Conservation (phyloP, 2,888 invertebrate genomes). For the Epicampocera succincta region DNA sequence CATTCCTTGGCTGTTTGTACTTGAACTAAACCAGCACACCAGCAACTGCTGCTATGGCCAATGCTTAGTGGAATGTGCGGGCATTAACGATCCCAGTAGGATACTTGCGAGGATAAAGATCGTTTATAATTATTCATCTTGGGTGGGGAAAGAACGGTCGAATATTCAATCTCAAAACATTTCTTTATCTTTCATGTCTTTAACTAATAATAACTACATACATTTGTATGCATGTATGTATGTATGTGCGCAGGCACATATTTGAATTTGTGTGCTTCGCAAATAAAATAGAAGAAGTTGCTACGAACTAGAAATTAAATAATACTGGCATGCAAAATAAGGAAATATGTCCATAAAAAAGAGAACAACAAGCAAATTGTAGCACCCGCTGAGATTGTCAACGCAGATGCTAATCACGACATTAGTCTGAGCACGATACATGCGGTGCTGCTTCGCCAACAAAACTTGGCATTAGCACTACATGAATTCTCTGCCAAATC, state of each 20-base stretch:
- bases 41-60: conserved; percentile 19
- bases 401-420: conserved; percentile 81
- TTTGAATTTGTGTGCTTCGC: conserved; percentile 19
- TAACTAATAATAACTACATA: too few species aligned
- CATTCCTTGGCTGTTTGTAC: conserved; percentile 61
- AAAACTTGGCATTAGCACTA: conserved; percentile 70
- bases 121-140: conserved; percentile 80
- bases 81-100: conserved; percentile 81
- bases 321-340: conserved; percentile 43
- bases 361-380: conserved; percentile 34
- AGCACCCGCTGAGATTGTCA: conserved; percentile 78
- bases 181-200: conserved; percentile 16
- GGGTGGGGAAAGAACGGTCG: conserved; percentile 75
- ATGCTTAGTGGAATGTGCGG: conserved; percentile 72
- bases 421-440: conserved; percentile 75
- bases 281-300: conserved; percentile 50
- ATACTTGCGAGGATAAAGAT: conserved; percentile 79
- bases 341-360: not conserved
- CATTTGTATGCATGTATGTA: not conserved
- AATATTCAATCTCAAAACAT: conserved; percentile 27
- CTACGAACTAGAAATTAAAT: conserved; percentile 36
- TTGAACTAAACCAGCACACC: conserved; percentile 34
- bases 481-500: conserved; percentile 59
- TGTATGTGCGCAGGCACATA: too few species aligned
- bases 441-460: conserved; percentile 75